phyloP scores from a whole-genome alignment of 2,888 invertebrate genomes.

The Clunio marinus region DNA sequence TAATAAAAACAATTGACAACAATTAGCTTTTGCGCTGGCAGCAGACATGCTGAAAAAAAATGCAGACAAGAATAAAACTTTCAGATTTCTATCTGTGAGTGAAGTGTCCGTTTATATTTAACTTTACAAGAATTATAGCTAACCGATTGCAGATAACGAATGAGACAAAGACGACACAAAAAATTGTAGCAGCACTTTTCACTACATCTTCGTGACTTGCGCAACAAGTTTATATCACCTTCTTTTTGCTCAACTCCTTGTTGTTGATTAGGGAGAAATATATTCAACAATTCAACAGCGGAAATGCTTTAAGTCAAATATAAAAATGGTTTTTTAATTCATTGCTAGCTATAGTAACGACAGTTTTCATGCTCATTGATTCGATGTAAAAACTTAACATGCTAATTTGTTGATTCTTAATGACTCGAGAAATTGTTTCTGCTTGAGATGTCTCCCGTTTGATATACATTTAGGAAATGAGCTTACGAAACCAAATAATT shows the following conservation, averaged over 20 bases:
- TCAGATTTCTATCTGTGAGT: conserved; percentile 28
- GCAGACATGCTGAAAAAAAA: not conserved
- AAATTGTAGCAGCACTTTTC: not conserved
- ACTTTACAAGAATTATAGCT: not conserved
- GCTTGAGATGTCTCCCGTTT: not conserved
- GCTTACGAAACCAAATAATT: no score
- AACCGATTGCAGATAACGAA: not conserved
- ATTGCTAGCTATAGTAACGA: conserved; percentile 2
- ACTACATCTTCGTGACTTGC: not conserved
- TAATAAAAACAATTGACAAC: conserved; percentile 32
- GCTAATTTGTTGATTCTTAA: conserved; percentile 13
- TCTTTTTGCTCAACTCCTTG: no score
- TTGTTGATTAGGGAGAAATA: not conserved
- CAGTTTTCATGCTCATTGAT: conserved; percentile 39
- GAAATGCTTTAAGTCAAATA: not conserved
- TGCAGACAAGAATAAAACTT: not conserved
- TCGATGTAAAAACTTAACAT: not conserved
- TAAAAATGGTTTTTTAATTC: not conserved
- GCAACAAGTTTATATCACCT: conserved; percentile 5
- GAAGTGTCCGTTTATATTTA: conserved; percentile 26
- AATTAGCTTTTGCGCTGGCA: conserved; percentile 24
- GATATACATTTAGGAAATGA: no score
- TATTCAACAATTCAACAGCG: not conserved
- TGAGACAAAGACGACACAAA: not conserved
- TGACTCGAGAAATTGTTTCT: conserved; percentile 10